Conservation (phyloP, 2,113 vertebrate genomes). For the Piaya cayana region DNA sequence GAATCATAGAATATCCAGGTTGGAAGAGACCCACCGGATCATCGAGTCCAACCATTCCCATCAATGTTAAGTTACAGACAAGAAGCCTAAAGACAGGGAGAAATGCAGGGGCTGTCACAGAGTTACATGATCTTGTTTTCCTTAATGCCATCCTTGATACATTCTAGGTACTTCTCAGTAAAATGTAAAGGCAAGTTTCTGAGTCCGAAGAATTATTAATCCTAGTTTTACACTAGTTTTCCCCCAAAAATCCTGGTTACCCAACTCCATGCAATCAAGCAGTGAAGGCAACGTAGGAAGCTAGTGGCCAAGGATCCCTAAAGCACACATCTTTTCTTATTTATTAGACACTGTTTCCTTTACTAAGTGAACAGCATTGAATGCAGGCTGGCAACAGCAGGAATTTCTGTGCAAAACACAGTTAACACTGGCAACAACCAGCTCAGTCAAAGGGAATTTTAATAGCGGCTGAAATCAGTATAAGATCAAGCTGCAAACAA, state of each 20-base stretch:
- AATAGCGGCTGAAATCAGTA: background rate
- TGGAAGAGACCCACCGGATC: too few species aligned
- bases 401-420: slow-evolving; percentile 35
- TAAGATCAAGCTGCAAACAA: slow-evolving; percentile 7
- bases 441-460: slow-evolving; percentile 5
- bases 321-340: slow-evolving; percentile 12
- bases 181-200: background rate
- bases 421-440: slow-evolving; percentile 33
- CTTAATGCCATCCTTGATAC: background rate
- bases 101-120: background rate
- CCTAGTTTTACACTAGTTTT: background rate
- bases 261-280: background rate
- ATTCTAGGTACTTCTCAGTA: background rate
- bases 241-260: background rate
- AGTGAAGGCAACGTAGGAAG: background rate
- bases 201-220: background rate
- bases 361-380: background rate
- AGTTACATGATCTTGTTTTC: background rate
- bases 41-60: too few species aligned
- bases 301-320: background rate
- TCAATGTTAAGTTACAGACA: background rate
- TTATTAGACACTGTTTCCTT: slow-evolving; percentile 18
- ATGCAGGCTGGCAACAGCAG: slow-evolving; percentile 7
- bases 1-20: too few species aligned
- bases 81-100: background rate